These are phyloP conservation scores for Paracentrotus lividus DNA, from an alignment of 53 echinoderm and acorn worm species.

Conservation along the genomic window DNA sequence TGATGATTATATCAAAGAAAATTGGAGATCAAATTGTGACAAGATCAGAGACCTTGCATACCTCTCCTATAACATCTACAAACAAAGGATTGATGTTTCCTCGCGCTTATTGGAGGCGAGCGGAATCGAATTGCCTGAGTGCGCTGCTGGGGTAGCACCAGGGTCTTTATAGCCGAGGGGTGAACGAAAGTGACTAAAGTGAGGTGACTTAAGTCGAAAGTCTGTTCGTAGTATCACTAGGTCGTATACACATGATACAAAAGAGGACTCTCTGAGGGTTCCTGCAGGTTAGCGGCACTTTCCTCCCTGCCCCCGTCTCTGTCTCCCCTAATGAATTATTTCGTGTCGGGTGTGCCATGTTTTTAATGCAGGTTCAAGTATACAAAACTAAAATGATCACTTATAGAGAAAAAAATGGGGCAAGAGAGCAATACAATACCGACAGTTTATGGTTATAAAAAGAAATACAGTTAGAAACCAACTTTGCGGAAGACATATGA, in stretches of 20 bases:
- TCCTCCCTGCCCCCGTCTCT: no score
- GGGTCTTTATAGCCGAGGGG: not conserved
- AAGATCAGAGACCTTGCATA: conserved; percentile 30
- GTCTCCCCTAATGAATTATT: no score
- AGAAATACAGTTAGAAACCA: not conserved
- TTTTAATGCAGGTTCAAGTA: no score
- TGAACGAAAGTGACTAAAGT: not conserved
- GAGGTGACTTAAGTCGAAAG: no score
- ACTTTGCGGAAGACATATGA: not conserved
- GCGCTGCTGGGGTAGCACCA: not conserved
- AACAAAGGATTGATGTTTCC: conserved; percentile 46
- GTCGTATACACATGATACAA: no score
- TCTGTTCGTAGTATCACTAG: no score
- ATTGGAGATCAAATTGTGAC: conserved; percentile 42
- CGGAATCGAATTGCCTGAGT: not conserved
- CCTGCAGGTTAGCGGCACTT: no score
- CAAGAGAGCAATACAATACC: not conserved
- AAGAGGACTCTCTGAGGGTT: no score
- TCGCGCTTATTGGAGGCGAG: not conserved
- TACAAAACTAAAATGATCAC: no score
- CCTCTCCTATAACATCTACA: conserved; percentile 19
- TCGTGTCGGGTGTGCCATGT: no score
- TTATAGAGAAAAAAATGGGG: not conserved
- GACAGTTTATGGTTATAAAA: not conserved
- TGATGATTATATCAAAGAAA: not conserved